Conservation (phyloP, 2,113 vertebrate species). For the Hylia prasina region DNA sequence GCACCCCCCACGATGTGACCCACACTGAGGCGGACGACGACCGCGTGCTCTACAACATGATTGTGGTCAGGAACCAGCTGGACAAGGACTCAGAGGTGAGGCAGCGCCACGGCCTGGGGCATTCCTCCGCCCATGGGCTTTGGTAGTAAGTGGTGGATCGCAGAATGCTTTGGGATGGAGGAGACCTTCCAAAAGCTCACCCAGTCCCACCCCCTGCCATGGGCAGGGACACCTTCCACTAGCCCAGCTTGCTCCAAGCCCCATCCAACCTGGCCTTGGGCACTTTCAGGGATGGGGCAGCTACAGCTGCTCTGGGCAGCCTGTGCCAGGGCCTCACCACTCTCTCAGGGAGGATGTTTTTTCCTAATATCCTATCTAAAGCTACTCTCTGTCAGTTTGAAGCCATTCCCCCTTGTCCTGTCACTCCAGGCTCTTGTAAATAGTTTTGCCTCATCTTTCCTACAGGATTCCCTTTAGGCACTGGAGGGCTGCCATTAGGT, state of each 20-base stretch:
- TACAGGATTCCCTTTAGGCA: neutral
- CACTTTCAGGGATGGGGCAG: neutral
- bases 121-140: rapidly evolving
- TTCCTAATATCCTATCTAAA: neutral
- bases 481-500: neutral
- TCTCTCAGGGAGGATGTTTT: neutral
- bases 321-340: neutral
- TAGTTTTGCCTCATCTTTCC: neutral
- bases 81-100: conserved; percentile 83
- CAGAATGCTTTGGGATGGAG: neutral
- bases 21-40: conserved; percentile 78
- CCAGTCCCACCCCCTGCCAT: neutral
- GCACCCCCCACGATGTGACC: conserved; percentile 56
- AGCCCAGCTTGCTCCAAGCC: neutral
- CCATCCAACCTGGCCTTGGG: rapidly evolving
- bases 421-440: neutral
- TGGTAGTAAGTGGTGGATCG: neutral
- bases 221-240: neutral
- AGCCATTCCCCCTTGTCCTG: neutral
- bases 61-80: conserved; percentile 82
- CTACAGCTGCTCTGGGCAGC: too few species aligned
- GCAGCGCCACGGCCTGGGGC: neutral
- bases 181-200: neutral
- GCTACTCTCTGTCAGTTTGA: neutral
- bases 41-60: conserved; percentile 81